Conservation (phyloP, 37 sponge, comb jelly and placozoan genomes). For the Haliclona indistincta region DNA sequence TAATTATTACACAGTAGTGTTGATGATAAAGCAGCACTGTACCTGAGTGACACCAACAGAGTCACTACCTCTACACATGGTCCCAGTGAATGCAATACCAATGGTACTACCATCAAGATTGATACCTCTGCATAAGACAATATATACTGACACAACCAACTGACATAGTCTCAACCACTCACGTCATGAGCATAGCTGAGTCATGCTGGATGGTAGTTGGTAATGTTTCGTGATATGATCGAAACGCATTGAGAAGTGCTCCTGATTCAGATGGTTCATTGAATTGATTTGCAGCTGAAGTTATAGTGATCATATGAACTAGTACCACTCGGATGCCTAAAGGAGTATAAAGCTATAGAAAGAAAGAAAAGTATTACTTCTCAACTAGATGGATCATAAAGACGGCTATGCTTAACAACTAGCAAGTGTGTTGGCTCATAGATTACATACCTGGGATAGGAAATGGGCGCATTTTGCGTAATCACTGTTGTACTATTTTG, state of each 20-base stretch:
- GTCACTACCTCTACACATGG: conserved; percentile 52
- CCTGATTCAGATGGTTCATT: conserved; percentile 19
- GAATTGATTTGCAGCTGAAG: conserved; percentile 41
- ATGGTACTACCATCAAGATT: conserved; percentile 42
- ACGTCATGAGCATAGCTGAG: conserved; percentile 63
- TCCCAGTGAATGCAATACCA: conserved; percentile 61
- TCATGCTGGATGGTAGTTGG: conserved; percentile 23
- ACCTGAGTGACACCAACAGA: conserved; percentile 56
- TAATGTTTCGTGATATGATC: conserved; percentile 10
- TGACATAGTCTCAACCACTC: conserved; percentile 1
- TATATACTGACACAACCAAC: background rate
- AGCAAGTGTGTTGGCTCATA: background rate
- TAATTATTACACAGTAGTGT: background rate
- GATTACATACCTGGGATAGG: background rate
- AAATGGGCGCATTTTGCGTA: no score
- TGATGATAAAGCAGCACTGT: background rate
- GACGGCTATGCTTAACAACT: no score
- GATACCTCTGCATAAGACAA: conserved; percentile 38
- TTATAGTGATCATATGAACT: conserved; percentile 52
- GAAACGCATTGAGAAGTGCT: conserved; percentile 30
- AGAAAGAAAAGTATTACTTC: background rate
- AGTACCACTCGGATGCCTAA: conserved; percentile 57
- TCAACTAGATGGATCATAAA: background rate
- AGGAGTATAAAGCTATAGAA: conserved; percentile 27
- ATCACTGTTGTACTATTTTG: no score